These are phyloP conservation scores for Ariopsis seemanni DNA, from an alignment of 2,113 vertebrate species.

Conservation along the genomic window DNA sequence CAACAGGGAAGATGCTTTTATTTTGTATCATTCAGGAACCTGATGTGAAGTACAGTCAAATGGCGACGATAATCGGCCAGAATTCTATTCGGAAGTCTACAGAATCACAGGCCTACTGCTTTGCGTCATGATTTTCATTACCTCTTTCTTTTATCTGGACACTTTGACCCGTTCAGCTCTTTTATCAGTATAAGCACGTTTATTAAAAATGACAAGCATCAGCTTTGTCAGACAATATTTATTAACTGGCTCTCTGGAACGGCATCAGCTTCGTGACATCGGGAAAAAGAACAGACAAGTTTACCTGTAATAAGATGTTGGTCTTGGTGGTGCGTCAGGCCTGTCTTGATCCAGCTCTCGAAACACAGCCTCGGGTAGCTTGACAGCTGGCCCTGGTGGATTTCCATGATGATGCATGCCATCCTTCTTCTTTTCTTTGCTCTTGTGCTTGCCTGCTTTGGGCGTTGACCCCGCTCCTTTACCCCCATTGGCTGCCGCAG, in stretches of 20 bases:
- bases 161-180: background rate
- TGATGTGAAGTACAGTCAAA: no score
- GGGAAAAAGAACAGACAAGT: background rate
- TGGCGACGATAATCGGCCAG: no score
- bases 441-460: constrained; percentile 95
- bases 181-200: background rate
- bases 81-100: background rate
- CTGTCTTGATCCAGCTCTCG: constrained; percentile 93
- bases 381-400: constrained; percentile 84
- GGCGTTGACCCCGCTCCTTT: constrained; percentile 77
- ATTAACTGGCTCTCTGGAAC: background rate
- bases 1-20: no score
- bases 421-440: constrained; percentile 95
- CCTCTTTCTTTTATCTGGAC: background rate
- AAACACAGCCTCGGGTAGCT: constrained; percentile 94
- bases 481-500: constrained; percentile 72
- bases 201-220: background rate
- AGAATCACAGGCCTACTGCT: background rate
- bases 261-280: background rate
- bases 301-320: constrained; percentile 95
- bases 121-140: background rate
- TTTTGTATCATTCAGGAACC: no score
- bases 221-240: background rate
- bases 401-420: constrained; percentile 85
- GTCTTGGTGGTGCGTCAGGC: constrained; percentile 86